phyloP scores from a whole-genome alignment of 2,113 vertebrate genomes.

The Struthio camelus region DNA sequence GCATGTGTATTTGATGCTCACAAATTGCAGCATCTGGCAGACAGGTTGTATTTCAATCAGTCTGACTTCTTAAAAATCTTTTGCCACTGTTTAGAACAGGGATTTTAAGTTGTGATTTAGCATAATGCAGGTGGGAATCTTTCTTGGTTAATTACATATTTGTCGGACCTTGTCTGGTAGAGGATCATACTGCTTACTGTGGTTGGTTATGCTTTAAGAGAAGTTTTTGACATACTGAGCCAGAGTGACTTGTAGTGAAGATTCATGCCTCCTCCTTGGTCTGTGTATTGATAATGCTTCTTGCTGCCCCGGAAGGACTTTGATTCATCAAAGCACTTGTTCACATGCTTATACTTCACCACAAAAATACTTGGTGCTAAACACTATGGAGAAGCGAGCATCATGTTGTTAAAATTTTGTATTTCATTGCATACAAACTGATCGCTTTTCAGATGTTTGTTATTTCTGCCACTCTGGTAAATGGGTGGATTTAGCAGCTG shows the following conservation, averaged over 20 bases:
- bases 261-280: background rate
- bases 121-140: background rate
- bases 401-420: background rate
- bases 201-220: background rate
- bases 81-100: background rate
- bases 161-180: background rate
- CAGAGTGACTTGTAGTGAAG: background rate
- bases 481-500: background rate
- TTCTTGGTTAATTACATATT: background rate
- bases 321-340: background rate
- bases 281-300: background rate
- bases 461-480: background rate
- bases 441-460: background rate
- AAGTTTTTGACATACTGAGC: background rate
- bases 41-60: slow-evolving; percentile 12
- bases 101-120: background rate
- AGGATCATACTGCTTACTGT: background rate
- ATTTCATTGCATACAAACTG: background rate
- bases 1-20: background rate
- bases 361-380: background rate
- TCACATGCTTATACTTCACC: background rate
- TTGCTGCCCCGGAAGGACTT: background rate
- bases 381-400: background rate
- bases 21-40: slow-evolving; percentile 33
- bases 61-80: background rate